These are phyloP conservation scores for Pemphredon lugubris DNA, from an alignment of 2,888 invertebrate species.

Conservation along the genomic window DNA sequence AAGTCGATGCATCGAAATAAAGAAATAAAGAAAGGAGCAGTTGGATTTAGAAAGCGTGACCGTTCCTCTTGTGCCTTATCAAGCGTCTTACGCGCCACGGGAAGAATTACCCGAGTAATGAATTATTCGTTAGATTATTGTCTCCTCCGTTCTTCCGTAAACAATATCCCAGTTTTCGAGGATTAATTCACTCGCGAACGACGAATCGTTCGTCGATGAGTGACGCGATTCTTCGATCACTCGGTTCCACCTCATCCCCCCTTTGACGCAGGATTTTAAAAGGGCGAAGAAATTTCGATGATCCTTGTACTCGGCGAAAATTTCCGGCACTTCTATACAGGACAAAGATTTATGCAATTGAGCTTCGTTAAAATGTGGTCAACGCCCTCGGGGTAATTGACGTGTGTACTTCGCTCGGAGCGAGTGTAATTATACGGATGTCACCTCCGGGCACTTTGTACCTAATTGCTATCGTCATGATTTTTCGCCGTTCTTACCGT, in stretches of 20 bases:
- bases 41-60: conserved; percentile 64
- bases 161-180: background rate
- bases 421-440: conserved; percentile 52
- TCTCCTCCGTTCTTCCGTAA: background rate
- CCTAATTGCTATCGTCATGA: conserved; percentile 55
- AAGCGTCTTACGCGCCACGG: conserved; percentile 28
- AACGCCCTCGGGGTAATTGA: conserved; percentile 58
- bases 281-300: too few relatives aligned
- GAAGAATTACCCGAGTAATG: conserved; percentile 43
- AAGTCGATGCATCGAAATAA: conserved; percentile 34
- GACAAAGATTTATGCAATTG: conserved; percentile 58
- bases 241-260: background rate
- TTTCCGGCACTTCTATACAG: background rate
- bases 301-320: background rate
- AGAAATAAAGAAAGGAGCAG: conserved; percentile 32
- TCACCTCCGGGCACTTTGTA: conserved; percentile 43
- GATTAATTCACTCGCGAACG: conserved; percentile 7
- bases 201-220: background rate
- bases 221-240: background rate
- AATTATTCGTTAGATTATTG: conserved; percentile 21
- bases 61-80: conserved; percentile 34
- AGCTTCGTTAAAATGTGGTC: conserved; percentile 60
- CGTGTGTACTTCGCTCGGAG: conserved; percentile 41
- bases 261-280: background rate
- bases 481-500: conserved; percentile 32